Evolutionary conservation across 2,797 vertebrate genomes (phyloP), one percentile per base, ranked within the genome.

Genomic region (Philypnodon macrostomus): DNA sequence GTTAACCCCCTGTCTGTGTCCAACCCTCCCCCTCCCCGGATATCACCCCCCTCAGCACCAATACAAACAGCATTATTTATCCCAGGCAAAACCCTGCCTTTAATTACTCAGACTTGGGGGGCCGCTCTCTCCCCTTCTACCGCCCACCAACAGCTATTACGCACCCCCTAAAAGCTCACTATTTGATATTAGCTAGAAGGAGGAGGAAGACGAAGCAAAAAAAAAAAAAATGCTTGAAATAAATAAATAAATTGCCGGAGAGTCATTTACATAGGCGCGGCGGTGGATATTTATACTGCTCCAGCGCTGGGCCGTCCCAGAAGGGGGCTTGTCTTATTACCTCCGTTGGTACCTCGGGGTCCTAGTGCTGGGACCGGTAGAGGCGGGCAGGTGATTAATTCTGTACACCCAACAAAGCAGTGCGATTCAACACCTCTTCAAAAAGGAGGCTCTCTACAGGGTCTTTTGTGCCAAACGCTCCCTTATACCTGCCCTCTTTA

Each of bases 21-120:
- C 90, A 83, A 72, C 72, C 59, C 58, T 21, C 36, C 33, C 46
- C 32, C 62, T 49, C 17, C 40, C 44, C 10, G 26, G 41, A 44
- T 44, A 44, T 16, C 45, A 29, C 65, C 44, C 52, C 42, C 60
- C 63, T 66, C 58, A 18, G 56, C 81, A 77, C 87, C 90, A 95
- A 93, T 92, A 94, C 93, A 97, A 97, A 97, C 95, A 93, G 94
- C 94, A 97, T 98, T 98, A 98, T 97, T 98, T 96, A 98, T 98
- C 93, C 93, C 92, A 88, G 53, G 94, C 91, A 94, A 97, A 98
- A 97, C 93, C 90, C 92, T 23, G 26, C 39, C 39, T 41, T 96
- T 98, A 98, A 97, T 98, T 98, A 98, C 95, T 95, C 91, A 93
- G 94, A 92, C 91, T 86, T 87, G 90, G 77, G 58, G 41, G 41